A percentile compares a stretch with the other conserved stretches of the same genome.
Evolutionary conservation across 1,140 invertebrate species (phyloP).

Genomic region (Trichonephila inaurata): DNA sequence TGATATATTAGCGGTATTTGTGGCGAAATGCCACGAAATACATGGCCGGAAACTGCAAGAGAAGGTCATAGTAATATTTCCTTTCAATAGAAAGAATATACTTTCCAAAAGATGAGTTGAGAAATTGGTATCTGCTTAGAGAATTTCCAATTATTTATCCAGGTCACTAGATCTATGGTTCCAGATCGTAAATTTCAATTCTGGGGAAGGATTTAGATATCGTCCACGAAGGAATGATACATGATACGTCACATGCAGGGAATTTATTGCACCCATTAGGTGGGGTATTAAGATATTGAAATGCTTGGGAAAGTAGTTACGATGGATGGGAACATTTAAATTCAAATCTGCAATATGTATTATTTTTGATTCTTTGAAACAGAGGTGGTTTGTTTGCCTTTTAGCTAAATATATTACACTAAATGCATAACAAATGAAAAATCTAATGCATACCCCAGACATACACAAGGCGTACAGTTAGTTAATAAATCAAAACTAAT

Average conservation of each 20-base stretch:
- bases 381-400: no score
- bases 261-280: neutral
- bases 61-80: neutral
- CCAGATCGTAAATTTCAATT: neutral
- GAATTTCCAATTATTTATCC: neutral
- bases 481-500: no score
- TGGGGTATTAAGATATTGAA: neutral
- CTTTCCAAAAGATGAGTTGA: neutral
- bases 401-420: no score
- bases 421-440: no score
- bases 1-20: conserved; percentile 1
- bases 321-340: no score
- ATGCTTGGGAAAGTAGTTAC: neutral
- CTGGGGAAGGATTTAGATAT: neutral
- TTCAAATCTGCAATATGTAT: no score
- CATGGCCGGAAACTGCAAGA: neutral
- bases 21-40: neutral
- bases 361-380: no score
- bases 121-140: neutral
- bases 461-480: no score
- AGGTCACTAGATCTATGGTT: neutral
- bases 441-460: no score
- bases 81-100: neutral
- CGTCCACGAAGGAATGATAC: neutral
- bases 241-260: neutral